A percentile compares a stretch with the other conserved stretches of the same genome.
Evolutionary conservation across 2,888 invertebrate species (phyloP).

Genomic region (Microctonus hyperodae): DNA sequence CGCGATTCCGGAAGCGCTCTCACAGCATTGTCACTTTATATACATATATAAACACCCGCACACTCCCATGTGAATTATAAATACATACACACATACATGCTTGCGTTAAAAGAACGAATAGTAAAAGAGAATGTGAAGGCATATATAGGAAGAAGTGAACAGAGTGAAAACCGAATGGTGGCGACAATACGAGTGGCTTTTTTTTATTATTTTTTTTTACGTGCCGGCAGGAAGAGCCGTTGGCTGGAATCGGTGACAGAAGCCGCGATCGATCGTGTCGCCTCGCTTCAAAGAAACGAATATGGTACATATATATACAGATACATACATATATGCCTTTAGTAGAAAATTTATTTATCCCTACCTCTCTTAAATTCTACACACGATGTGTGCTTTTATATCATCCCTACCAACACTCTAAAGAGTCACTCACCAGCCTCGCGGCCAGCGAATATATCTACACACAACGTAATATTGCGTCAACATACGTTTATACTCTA

Average conservation of each 20-base stretch:
- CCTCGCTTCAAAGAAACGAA: slow-evolving; percentile 33
- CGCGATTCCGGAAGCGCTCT: slow-evolving; percentile 27
- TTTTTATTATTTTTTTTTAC: too few species aligned
- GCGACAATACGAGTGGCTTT: slow-evolving; percentile 24
- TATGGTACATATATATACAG: neutral
- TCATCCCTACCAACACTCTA: neutral
- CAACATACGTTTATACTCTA: neutral
- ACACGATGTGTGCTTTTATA: too few species aligned
- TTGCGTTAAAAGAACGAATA: neutral
- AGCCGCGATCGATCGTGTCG: slow-evolving; percentile 36
- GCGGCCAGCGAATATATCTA: slow-evolving; percentile 13
- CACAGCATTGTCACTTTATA: slow-evolving; percentile 21
- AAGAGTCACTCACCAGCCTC: neutral
- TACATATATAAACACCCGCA: too few species aligned
- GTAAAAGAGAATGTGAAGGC: neutral
- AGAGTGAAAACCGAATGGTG: neutral
- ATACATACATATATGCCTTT: neutral
- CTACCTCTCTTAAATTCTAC: neutral
- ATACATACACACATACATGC: neutral
- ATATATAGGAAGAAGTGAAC: neutral
- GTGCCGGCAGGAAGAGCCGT: slow-evolving; percentile 5
- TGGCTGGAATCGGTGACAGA: slow-evolving; percentile 37
- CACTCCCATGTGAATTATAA: too few species aligned
- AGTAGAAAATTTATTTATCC: neutral
- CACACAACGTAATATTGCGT: slow-evolving; percentile 50